phyloP scores from a whole-genome alignment of 2,113 vertebrate species.

The Ramphastos sulfuratus region DNA sequence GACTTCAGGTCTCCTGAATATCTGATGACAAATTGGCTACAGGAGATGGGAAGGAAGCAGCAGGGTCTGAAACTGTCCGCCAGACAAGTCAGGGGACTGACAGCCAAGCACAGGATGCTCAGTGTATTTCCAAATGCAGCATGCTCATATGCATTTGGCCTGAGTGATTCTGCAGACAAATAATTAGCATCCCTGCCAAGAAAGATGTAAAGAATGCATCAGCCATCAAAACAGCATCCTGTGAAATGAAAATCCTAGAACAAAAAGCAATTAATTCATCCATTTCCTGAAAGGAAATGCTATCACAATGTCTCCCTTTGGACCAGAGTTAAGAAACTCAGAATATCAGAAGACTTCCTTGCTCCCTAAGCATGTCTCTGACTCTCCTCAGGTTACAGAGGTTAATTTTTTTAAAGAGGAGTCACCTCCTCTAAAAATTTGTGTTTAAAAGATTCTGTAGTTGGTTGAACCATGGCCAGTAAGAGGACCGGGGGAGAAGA shows the following conservation, averaged over 20 bases:
- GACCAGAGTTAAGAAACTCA: conserved; percentile 24
- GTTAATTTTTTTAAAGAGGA: conserved; percentile 36
- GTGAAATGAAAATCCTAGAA: conserved; percentile 33
- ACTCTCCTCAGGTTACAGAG: background rate
- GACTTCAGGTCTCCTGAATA: background rate
- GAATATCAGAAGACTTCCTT: conserved; percentile 23
- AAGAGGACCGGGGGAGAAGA: background rate
- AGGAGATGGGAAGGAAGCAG: conserved; percentile 33
- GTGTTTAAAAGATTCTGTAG: conserved; percentile 42
- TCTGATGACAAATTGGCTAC: conserved; percentile 37
- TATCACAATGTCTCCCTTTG: conserved; percentile 23
- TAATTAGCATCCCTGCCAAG: conserved; percentile 49
- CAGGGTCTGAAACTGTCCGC: conserved; percentile 14
- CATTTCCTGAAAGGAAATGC: conserved; percentile 30
- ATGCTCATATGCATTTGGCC: background rate
- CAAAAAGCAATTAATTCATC: conserved; percentile 36
- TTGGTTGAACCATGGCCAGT: background rate
- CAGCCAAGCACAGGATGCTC: conserved; percentile 38
- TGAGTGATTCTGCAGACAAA: conserved; percentile 55
- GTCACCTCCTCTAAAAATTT: conserved; percentile 27
- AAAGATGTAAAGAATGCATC: conserved; percentile 40
- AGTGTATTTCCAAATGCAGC: background rate
- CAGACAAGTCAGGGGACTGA: background rate
- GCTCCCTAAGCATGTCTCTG: background rate
- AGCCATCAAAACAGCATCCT: conserved; percentile 35